Evolutionary conservation across 2,113 vertebrate genomes (phyloP).

Genomic region (human): GRCh38 chr11:108193001-108193500

Average conservation of each 20-base stretch:
- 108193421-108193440: neutral
- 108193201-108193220: neutral
- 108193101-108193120: neutral
- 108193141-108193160: neutral
- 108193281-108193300: slow-evolving; percentile 6
- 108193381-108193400: neutral
- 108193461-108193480: too few relatives aligned
- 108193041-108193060: neutral
- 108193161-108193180: neutral
- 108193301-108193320: neutral
- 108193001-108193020: neutral
- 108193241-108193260: neutral
- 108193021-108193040: neutral
- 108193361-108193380: neutral
- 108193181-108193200: slow-evolving; percentile 45
- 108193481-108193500: too few relatives aligned
- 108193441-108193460: neutral
- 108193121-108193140: neutral
- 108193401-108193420: neutral
- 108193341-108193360: neutral
- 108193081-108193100: neutral
- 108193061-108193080: neutral
- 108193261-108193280: slow-evolving; percentile 25
- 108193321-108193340: neutral
- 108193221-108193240: neutral